Conservation (phyloP, 2,113 vertebrate genomes). For the Labrus mixtus region DNA sequence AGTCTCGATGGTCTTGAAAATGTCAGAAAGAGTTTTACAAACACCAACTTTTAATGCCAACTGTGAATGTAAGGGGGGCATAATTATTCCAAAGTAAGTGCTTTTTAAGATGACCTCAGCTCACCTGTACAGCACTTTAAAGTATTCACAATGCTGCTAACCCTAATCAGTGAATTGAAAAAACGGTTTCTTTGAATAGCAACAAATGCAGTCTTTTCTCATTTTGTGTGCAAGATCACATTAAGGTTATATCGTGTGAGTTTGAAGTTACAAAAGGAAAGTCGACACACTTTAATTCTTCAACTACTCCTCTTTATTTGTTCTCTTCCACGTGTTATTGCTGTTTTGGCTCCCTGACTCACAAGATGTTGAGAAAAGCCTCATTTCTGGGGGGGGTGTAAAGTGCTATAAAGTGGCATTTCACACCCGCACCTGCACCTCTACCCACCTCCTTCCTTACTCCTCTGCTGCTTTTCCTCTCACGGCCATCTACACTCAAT, state of each 20-base stretch:
- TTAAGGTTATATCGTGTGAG: too few relatives aligned
- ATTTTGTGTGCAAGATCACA: too few relatives aligned
- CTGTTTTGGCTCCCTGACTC: slow-evolving; percentile 26
- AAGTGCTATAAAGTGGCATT: neutral
- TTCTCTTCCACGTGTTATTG: slow-evolving; percentile 60
- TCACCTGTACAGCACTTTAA: too few relatives aligned
- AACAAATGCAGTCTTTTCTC: neutral
- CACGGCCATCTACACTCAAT: neutral
- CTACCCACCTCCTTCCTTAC: neutral
- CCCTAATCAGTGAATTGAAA: too few relatives aligned
- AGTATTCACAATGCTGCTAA: too few relatives aligned
- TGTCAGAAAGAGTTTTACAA: slow-evolving; percentile 15
- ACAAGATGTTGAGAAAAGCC: slow-evolving; percentile 60
- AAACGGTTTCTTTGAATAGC: too few relatives aligned
- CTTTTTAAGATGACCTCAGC: too few relatives aligned
- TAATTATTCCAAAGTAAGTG: slow-evolving; percentile 28
- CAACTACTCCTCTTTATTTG: slow-evolving; percentile 66
- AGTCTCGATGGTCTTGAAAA: slow-evolving; percentile 1
- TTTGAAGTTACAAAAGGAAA: neutral
- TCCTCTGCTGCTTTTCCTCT: slow-evolving; percentile 24
- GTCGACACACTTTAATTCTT: slow-evolving; percentile 34
- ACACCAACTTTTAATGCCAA: slow-evolving; percentile 30
- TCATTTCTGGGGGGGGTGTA: slow-evolving; percentile 24
- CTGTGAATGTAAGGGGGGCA: neutral
- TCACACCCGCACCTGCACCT: slow-evolving; percentile 32